These are phyloP conservation scores for Teinopalpus imperialis DNA, from an alignment of 2,888 invertebrate species.

Conservation along the genomic window DNA sequence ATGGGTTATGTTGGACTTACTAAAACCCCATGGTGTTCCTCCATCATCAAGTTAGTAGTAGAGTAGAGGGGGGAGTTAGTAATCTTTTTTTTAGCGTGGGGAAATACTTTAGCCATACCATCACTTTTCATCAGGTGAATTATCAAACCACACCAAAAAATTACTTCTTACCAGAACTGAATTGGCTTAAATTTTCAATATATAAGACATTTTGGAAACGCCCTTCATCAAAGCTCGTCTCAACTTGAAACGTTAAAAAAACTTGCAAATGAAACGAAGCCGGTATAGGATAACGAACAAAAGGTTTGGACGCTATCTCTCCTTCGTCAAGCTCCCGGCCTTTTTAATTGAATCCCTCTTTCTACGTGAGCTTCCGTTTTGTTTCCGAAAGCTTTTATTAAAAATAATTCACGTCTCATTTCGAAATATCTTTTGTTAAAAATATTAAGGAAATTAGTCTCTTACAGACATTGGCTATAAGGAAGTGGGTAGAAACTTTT, in stretches of 20 bases:
- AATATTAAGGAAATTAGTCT: conserved; percentile 2
- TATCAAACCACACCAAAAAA: too few species aligned
- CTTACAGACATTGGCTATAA: background rate
- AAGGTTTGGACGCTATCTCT: conserved; percentile 6
- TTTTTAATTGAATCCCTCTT: conserved; percentile 15
- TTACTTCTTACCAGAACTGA: too few species aligned
- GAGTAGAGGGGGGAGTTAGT: too few species aligned
- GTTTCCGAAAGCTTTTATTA: conserved; percentile 6
- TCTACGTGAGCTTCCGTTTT: conserved; percentile 8
- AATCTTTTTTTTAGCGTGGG: too few species aligned
- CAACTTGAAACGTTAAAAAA: conserved; percentile 6
- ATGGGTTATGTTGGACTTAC: too few species aligned
- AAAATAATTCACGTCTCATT: conserved; percentile 1
- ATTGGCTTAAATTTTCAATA: too few species aligned
- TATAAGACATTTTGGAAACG: too few species aligned
- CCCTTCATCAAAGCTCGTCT: conserved; percentile 5
- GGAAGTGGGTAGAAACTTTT: too few species aligned
- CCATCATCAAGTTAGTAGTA: too few species aligned
- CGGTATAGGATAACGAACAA: conserved; percentile 6
- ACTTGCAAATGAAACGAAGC: conserved; percentile 9
- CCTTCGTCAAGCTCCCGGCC: conserved; percentile 7
- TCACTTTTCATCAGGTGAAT: too few species aligned
- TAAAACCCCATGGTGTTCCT: too few species aligned
- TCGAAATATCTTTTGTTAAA: background rate
- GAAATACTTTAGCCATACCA: too few species aligned